These are phyloP conservation scores for Noctua janthina DNA, from an alignment of 2,888 invertebrate species.

Conservation along the genomic window DNA sequence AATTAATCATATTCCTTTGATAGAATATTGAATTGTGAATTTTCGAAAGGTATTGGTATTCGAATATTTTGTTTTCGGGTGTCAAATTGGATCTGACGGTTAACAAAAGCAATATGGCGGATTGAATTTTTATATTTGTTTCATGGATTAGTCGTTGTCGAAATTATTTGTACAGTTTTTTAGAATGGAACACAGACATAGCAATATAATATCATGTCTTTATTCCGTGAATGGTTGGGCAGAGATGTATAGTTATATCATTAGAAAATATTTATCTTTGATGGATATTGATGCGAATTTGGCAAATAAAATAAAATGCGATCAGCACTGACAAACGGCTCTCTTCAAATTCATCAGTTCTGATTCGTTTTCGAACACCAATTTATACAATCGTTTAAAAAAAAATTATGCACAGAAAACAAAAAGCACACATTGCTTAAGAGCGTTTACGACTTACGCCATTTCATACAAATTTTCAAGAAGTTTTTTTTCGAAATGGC, in stretches of 20 bases:
- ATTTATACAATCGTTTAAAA: not conserved
- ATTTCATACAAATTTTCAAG: too few species aligned
- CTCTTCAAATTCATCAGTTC: not conserved
- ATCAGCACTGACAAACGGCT: not conserved
- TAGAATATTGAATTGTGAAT: slow-evolving; percentile 45
- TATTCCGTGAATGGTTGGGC: not conserved
- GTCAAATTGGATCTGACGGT: slow-evolving; percentile 43
- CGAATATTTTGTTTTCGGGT: slow-evolving; percentile 33
- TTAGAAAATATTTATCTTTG: not conserved
- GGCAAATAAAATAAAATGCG: not conserved
- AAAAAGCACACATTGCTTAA: not conserved
- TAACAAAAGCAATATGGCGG: slow-evolving; percentile 29
- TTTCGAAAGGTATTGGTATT: slow-evolving; percentile 29
- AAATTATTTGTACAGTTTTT: not conserved
- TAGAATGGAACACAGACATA: not conserved
- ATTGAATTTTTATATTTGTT: slow-evolving; percentile 30
- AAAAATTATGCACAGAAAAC: not conserved
- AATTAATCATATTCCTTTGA: slow-evolving; percentile 65
- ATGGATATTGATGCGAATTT: not conserved
- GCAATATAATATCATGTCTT: not conserved
- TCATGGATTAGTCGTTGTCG: slow-evolving; percentile 5
- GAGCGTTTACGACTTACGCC: too few species aligned
- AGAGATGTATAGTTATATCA: not conserved
- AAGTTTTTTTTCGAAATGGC: too few species aligned
- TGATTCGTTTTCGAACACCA: not conserved